Conservation (phyloP, 1,140 invertebrate species). For the Mactra quadrangularis region DNA sequence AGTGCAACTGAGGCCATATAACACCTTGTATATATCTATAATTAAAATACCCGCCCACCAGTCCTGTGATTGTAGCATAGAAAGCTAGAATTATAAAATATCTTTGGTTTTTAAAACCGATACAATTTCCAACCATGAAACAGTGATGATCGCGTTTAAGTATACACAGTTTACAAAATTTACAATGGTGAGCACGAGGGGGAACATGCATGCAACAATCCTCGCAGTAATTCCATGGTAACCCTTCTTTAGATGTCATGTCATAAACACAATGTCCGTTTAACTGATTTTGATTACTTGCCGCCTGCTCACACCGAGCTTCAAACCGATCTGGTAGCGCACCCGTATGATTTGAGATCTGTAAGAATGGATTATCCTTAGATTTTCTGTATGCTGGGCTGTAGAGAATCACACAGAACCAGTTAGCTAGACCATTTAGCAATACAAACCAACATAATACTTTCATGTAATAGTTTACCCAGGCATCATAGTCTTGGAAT, state of each 20-base stretch:
- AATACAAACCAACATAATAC: conserved; percentile 63
- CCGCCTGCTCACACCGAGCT: conserved; percentile 44
- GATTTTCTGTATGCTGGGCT: conserved; percentile 45
- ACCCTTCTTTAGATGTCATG: conserved; percentile 36
- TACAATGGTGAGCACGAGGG: conserved; percentile 75
- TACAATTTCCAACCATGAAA: conserved; percentile 93
- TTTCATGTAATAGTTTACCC: conserved; percentile 67
- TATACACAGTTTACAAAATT: conserved; percentile 71
- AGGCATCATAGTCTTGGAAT: conserved; percentile 61
- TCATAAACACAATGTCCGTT: conserved; percentile 62
- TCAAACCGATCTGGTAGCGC: conserved; percentile 60
- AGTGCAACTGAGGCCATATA: conserved; percentile 26
- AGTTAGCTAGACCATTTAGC: conserved; percentile 67
- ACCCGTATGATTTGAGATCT: conserved; percentile 1
- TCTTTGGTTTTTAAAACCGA: conserved; percentile 94
- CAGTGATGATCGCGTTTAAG: conserved; percentile 95
- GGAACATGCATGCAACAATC: conserved; percentile 66
- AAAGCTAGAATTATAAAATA: conserved; percentile 94
- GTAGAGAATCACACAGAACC: conserved; percentile 69
- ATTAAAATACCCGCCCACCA: conserved; percentile 64
- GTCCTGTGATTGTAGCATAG: conserved; percentile 83
- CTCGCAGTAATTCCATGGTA: conserved; percentile 87
- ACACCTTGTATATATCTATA: conserved; percentile 58
- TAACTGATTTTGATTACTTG: conserved; percentile 48
- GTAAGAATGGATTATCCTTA: conserved; percentile 63